phyloP scores from a whole-genome alignment of 1,140 invertebrate species.

The Atta cephalotes region DNA sequence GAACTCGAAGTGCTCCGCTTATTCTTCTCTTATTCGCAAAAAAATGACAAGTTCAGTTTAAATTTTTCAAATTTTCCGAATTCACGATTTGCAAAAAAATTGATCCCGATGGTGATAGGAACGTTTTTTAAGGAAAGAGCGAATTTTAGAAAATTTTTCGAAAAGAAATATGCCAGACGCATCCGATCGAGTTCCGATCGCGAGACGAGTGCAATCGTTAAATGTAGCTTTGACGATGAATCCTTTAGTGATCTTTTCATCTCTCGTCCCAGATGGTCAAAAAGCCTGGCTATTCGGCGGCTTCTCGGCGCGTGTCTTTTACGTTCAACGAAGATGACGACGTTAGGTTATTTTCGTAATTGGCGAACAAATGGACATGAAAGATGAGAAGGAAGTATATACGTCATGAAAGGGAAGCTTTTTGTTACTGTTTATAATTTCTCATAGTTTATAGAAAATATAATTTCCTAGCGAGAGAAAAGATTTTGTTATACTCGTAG shows the following conservation, averaged over 20 bases:
- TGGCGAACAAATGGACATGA: slow-evolving; percentile 69
- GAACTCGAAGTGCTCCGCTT: slow-evolving; percentile 70
- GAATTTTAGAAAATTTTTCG: slow-evolving; percentile 34
- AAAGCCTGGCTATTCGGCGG: slow-evolving; percentile 81
- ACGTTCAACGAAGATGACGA: slow-evolving; percentile 82
- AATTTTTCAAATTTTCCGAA: slow-evolving; percentile 7
- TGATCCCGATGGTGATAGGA: not conserved
- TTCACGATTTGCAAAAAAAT: slow-evolving; percentile 3
- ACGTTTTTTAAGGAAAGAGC: not conserved
- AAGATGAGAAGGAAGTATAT: slow-evolving; percentile 20
- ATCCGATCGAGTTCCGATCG: slow-evolving; percentile 64
- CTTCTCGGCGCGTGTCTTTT: slow-evolving; percentile 81
- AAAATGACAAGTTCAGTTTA: not conserved
- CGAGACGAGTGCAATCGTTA: slow-evolving; percentile 74
- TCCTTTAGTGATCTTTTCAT: slow-evolving; percentile 84
- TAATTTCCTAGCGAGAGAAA: slow-evolving; percentile 13
- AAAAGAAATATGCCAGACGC: slow-evolving; percentile 9
- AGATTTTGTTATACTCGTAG: slow-evolving; percentile 47
- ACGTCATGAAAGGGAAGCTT: slow-evolving; percentile 56
- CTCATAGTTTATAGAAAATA: not conserved
- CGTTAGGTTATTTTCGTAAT: slow-evolving; percentile 78
- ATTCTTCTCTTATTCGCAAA: not conserved
- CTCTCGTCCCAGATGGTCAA: slow-evolving; percentile 81
- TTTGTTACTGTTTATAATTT: not conserved
- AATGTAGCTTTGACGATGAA: slow-evolving; percentile 85